These are phyloP conservation scores for Hypsopygia costalis DNA, from an alignment of 2,888 invertebrate genomes.

Conservation along the genomic window DNA sequence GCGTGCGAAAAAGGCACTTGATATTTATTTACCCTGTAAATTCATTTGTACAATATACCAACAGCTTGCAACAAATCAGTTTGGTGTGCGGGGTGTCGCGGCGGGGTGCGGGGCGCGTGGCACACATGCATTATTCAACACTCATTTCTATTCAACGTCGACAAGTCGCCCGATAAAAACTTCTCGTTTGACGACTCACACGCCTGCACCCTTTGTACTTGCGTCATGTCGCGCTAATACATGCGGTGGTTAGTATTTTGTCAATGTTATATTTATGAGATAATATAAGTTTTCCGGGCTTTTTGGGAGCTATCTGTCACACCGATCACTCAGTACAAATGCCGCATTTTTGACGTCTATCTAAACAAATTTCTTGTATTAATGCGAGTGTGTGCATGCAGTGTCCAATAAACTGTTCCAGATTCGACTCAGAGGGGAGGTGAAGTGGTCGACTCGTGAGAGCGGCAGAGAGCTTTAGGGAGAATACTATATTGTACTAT, in stretches of 20 bases:
- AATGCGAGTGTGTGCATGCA: too few relatives aligned
- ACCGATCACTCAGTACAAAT: too few relatives aligned
- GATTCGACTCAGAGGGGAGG: too few relatives aligned
- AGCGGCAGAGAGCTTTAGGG: too few relatives aligned
- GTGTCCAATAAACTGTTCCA: too few relatives aligned
- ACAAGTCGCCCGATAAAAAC: slow-evolving; percentile 76
- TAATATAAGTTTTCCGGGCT: slow-evolving; percentile 23
- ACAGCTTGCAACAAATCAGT: slow-evolving; percentile 55
- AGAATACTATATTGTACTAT: too few relatives aligned
- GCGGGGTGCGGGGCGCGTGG: slow-evolving; percentile 30
- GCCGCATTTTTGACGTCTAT: too few relatives aligned
- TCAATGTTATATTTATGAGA: slow-evolving; percentile 26
- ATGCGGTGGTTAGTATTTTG: slow-evolving; percentile 9
- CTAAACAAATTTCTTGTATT: too few relatives aligned
- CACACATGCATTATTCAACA: slow-evolving; percentile 73
- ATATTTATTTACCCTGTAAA: background rate
- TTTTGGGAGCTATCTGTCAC: too few relatives aligned
- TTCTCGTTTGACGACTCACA: slow-evolving; percentile 77
- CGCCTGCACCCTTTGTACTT: slow-evolving; percentile 77
- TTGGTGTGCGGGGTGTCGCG: slow-evolving; percentile 35
- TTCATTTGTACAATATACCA: slow-evolving; percentile 22
- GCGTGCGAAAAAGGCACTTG: too few relatives aligned
- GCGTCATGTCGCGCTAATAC: slow-evolving; percentile 55
- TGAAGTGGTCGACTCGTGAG: too few relatives aligned
- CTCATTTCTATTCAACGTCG: slow-evolving; percentile 78